Evolutionary conservation across 2,113 vertebrate genomes (phyloP).

Genomic region (Spheniscus mendiculus): DNA sequence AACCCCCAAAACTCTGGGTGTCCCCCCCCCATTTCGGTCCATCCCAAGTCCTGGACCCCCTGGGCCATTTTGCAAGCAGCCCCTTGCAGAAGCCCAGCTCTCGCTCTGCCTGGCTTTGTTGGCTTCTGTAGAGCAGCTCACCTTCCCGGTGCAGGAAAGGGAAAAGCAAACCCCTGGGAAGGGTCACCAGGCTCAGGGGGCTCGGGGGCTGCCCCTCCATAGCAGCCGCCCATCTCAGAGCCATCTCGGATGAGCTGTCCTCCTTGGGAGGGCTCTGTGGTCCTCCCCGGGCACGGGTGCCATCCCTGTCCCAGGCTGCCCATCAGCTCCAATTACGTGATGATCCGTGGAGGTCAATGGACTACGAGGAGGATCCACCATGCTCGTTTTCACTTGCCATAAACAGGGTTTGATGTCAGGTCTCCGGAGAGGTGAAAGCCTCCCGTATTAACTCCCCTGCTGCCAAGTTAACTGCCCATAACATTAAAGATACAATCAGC

Average conservation of each 20-base stretch:
- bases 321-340: rapidly evolving
- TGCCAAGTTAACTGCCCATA: constrained; percentile 60
- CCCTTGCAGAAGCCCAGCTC: neutral
- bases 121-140: neutral
- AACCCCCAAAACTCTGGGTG: neutral
- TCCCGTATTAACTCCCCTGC: constrained; percentile 4
- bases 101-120: neutral
- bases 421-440: neutral
- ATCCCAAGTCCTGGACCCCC: neutral
- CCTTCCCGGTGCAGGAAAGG: neutral
- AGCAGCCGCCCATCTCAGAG: neutral
- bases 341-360: neutral
- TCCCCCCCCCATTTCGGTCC: no score
- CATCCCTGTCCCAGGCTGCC: rapidly evolving
- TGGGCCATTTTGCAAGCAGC: neutral
- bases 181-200: neutral
- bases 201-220: rapidly evolving
- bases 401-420: neutral
- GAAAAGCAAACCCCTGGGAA: neutral
- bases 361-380: neutral
- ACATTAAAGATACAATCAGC: constrained; percentile 47
- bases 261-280: neutral
- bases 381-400: neutral
- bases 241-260: neutral
- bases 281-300: neutral